Conservation (phyloP, 2,888 invertebrate genomes). For the Synanthedon andrenaeformis region DNA sequence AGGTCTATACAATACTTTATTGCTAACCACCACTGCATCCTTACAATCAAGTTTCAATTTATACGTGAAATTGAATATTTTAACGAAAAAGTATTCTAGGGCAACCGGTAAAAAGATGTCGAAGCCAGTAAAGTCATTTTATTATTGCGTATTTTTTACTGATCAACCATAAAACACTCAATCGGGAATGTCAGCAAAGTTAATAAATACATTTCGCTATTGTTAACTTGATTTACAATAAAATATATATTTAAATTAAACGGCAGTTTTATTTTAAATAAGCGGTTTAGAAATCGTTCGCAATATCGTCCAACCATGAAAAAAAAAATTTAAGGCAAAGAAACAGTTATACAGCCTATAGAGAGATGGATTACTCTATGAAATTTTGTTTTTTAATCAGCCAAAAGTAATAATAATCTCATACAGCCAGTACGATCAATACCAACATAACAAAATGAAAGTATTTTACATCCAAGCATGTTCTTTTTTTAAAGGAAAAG, state of each 20-base stretch:
- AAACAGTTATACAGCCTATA: too few relatives aligned
- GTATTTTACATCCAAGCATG: too few relatives aligned
- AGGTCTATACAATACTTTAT: slow-evolving; percentile 46
- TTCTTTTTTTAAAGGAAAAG: too few relatives aligned
- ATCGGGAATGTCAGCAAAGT: slow-evolving; percentile 31
- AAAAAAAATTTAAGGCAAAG: too few relatives aligned
- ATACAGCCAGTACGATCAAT: too few relatives aligned
- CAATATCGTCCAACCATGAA: neutral
- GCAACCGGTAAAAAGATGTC: slow-evolving; percentile 30
- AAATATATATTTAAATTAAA: slow-evolving; percentile 4
- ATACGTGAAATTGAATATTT: slow-evolving; percentile 11
- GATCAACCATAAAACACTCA: slow-evolving; percentile 18
- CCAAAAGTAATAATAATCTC: too few relatives aligned
- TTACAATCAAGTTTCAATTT: slow-evolving; percentile 18
- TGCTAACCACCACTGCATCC: slow-evolving; percentile 52
- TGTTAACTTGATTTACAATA: slow-evolving; percentile 3
- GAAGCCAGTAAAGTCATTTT: slow-evolving; percentile 42
- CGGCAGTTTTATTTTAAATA: slow-evolving; percentile 24
- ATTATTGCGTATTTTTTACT: slow-evolving; percentile 36
- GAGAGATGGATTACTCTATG: too few relatives aligned
- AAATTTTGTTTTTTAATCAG: too few relatives aligned
- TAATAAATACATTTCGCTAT: slow-evolving; percentile 21
- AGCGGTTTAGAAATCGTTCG: neutral
- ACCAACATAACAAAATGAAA: too few relatives aligned
- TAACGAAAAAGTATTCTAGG: slow-evolving; percentile 19